Base-by-base conservation (phyloP, 2,888 invertebrate genomes). In the Sarcophaga rosellei region DNA sequence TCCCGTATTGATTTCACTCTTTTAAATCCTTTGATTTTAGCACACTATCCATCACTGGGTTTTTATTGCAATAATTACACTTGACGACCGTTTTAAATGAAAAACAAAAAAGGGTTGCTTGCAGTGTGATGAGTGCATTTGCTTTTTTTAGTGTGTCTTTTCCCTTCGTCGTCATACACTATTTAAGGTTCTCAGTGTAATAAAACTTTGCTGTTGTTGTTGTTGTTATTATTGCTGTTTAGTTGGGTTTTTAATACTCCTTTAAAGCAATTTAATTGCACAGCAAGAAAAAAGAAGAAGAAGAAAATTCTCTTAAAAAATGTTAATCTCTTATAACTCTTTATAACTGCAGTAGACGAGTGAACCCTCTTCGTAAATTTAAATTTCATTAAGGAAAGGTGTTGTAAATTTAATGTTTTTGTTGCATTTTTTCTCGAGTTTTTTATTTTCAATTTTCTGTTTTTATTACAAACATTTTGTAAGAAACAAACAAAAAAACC, bases 61-160 rank as follows among this genome's bases (percentile, higher is more conserved):
- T 85, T 77, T 86, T 86, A 82, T 80, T 77, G 74, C 83, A 73
- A 80, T 83, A 86, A 86, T 86, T 86, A 74, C 80, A 83, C 83
- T 76, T 80, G 80, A 70, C 61, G 80, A 70, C 61, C 80, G 53
- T 53, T 53, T 17, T 53, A 53, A 15, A 17, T 53, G 53, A 12
- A 17, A 15, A 53, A 62, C 65, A 72, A 75, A 65, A 57, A 74
- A 69, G 74, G 63, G 45, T 72, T 53, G 17, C 53, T 35, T 10
- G 35, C 35, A 35, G 35, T 15, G 47, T 47, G 53, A 15, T 53
- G 53, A 53, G 53, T 53, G 53, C 53, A 53, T 53, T 53, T 53
- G 53, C 15, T 17, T 53, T 15, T 47, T 53, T 53, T 35, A 35
- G 35, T 35, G 35, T 3, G 53, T 53, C 53, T 53, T 15, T 35